Evolutionary conservation across 2,113 vertebrate species (phyloP), one percentile per base, ranked within the genome.

Genomic region (Leucoraja erinaceus): DNA sequence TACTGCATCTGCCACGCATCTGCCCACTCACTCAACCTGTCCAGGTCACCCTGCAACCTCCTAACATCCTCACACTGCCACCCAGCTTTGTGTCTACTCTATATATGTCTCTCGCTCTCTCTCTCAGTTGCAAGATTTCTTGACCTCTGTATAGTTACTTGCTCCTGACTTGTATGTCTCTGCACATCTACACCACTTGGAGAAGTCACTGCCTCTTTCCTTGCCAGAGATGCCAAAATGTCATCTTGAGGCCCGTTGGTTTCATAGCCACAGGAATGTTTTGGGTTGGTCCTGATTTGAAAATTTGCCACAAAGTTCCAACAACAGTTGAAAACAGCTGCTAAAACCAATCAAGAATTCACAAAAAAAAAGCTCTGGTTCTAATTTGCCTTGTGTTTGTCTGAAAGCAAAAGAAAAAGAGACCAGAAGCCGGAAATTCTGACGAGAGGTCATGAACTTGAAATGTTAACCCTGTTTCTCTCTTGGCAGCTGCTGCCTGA

Each of bases 221-320:
- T 63, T 88, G 83, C 59, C n/a, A 8, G 83, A 66, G 83, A 28
- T 88, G 59, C 14, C 59, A n/a, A 63, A n/a, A 88, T 88, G 63
- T 88, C 83, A 63, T 61, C 61, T 88, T n/a, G 14, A 66, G 83
- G 83, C 56, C 83, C 59, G 6, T 12, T n/a, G 4, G 11, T 14
- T 88, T 88, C 83, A 88, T 7, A 63, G 83, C 83, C 83, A 88
- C 83, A 88, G 83, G 83, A 88, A 88, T 88, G 83, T 88, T 31
- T 63, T 22, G 28, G 61, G 61, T 88, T 31, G 38, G 28, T 18
- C 59, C 83, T 63, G 56, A 25, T 86, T 63, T 66, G 59, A 88
- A 88, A 63, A 31, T 28, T 66, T 63, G 16, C 83, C 83, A 14
- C 61, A 88, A 88, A 31, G 25, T 88, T n/a, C 59, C 28, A 66